Base-by-base conservation (phyloP, 2,113 vertebrate genomes). In the Stegostoma tigrinum region DNA sequence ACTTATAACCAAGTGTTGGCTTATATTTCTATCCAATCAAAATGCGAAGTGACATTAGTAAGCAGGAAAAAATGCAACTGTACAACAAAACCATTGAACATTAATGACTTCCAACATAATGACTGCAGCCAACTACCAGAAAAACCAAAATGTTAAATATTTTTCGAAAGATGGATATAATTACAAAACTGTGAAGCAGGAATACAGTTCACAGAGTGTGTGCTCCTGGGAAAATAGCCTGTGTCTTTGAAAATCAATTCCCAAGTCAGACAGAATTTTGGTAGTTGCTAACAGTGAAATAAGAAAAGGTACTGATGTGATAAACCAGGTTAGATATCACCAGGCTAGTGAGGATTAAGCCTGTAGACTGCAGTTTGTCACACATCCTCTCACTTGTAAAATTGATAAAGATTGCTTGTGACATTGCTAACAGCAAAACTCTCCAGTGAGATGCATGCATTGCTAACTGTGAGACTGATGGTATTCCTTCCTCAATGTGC, bases 351-450 rank as follows among this genome's bases (percentile, higher is more conserved):
- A 45, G 68, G 68, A 95, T 95, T 95, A 95, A 95, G 68, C 14
- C 12, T 95, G 94, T 68, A 95, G 42, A 95, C 52, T 95, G 67
- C 67, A 72, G 94, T 70, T 95, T 70, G 42, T 72, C 52, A 48
- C 94, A 34, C 8, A 6, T 90, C 27, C 87, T 61, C 30, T 90
- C 87, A 95, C 42, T 95, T 95, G 68, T 30, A 95, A 70, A 95
- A 95, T 70, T 95, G 68, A 72, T 70, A 45, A 48, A 95, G 68
- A 95, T 95, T 95, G 67, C 94, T 72, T 95, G 67, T 95, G 94
- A 52, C 68, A 52, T 95, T 72, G 68, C 24, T 52, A 95, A 72
- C 94, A 75, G 12, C 23, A 15, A 72, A 45, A 67, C 67, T 42
- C 19, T 68, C 91, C 66, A 27, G 64, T 68, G 38, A 94, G 19